Base-by-base conservation (phyloP, 64 coral and sea anemone species). In the Porites lutea region DNA sequence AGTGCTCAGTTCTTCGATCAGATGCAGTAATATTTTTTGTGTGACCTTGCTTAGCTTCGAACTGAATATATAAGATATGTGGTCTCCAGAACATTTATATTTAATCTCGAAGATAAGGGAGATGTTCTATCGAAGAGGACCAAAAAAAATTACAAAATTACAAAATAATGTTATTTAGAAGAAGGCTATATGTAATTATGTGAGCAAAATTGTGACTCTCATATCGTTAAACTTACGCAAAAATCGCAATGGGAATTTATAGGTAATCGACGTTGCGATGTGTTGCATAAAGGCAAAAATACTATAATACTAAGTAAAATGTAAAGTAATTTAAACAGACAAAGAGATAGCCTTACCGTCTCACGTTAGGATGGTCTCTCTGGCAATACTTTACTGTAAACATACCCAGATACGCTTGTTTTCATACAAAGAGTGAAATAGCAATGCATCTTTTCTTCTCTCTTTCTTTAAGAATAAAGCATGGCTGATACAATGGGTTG, bases 331-430 rank as follows among this genome's bases (percentile, higher is more conserved):
- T 12, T 55, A 1, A 64, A 67, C 61, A 50, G 62, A 84, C 44
- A 82, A 65, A 84, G 8, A 67, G 81, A 84, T 68, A 1, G 3
- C 55, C 81, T 84, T 49, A 69, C 59, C 81, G 53, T 81, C 37
- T 23, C 13, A 63, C 14, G 10, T 2, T 23, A 61, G 23, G 78
- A 2, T 13, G 1, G 11, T 6, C 57, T 6, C 10, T 47, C 48
- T 0, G 2, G 48, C 7, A 1, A 13, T 4, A 4, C 46, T 27
- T 7, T 13, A 81, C 7, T 53, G 18, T 78, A 18, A 53, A 0
- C 59, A 20, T 20, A 50, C 51, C 14, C 8, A 18, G 13, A 54
- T 13, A 22, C 16, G 11, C 51, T 5, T 22, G 19, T 11, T 78
- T 7, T 13, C 8, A 14, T 19, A 5, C 23, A 23, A 60, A 45